Evolutionary conservation across 1,140 invertebrate genomes (phyloP).

Genomic region (Anthonomus grandis): DNA sequence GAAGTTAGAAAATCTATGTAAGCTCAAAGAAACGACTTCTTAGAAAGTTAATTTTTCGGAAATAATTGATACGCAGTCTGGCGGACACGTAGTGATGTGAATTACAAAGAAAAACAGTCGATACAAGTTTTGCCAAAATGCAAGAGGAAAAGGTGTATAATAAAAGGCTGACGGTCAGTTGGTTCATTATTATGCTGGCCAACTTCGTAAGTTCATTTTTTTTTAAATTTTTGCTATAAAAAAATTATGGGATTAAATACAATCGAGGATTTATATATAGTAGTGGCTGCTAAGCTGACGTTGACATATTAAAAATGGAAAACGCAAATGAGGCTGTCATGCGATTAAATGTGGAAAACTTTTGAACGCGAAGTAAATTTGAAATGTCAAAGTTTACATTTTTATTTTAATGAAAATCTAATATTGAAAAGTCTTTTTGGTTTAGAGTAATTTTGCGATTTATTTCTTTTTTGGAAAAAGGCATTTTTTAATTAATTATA

Average conservation of each 20-base stretch:
- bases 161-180: constrained; percentile 8
- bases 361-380: too few species aligned
- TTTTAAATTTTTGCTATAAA: not conserved
- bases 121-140: not conserved
- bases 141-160: constrained; percentile 17
- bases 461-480: too few species aligned
- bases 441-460: too few species aligned
- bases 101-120: not conserved
- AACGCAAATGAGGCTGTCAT: too few species aligned
- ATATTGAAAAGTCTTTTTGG: too few species aligned
- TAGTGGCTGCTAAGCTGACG: too few species aligned
- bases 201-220: constrained; percentile 15
- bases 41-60: not conserved
- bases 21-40: not conserved
- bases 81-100: not conserved
- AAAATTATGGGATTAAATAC: not conserved
- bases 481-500: too few species aligned
- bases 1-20: not conserved
- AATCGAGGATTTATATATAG: too few species aligned
- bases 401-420: not conserved
- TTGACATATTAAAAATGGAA: too few species aligned
- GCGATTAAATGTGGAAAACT: too few species aligned
- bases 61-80: not conserved
- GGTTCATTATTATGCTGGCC: constrained; percentile 15
- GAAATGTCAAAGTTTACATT: not conserved